Evolutionary conservation across 2,113 vertebrate genomes (phyloP), one percentile per base, ranked within the genome.

Genomic region (Crypturellus undulatus): DNA sequence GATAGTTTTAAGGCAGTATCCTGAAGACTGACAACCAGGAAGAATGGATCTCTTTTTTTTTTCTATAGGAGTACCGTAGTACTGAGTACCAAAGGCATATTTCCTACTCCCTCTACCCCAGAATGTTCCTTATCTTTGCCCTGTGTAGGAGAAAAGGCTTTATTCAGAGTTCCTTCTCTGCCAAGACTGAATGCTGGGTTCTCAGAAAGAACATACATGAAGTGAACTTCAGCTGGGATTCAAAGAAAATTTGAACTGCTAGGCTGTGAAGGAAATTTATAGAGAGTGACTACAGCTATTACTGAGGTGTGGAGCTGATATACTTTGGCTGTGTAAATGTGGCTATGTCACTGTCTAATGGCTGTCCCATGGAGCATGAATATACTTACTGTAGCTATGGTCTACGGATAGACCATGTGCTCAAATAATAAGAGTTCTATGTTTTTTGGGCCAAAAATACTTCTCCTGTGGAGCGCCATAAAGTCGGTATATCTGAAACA

Each of bases 291-390:
- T 71, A 40, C 17, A 60, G 28, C 43, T 89, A 2, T 34, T 52
- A 49, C 52, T 60, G 19, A 22, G 28, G 6, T n/a, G 45, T 40
- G 75, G 72, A 81, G 49, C 38, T 69, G 69, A 59, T 17, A 20
- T 47, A 19, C 26, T 90, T 62, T 4, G 43, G 42, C 49, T 88
- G 40, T 72, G 73, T 94, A 76, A 68, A 94, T 93, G 96, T 92
- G 91, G 40, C 87, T 96, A 65, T 95, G 96, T 89, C 95, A 95
- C 96, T 96, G 96, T 94, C 96, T 97, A 97, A 92, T 81, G 94
- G 94, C 67, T 97, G 83, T 86, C 73, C 88, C 85, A 84, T 25
- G 36, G 90, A 95, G 92, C 86, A 69, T 89, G 95, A 79, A 36
- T 78, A 86, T 58, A 88, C 36, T 90, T 1, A 2, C 75, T 92